These are phyloP conservation scores for Cebus imitator DNA, from an alignment of 2,113 vertebrate genomes.

Conservation along the genomic window DNA sequence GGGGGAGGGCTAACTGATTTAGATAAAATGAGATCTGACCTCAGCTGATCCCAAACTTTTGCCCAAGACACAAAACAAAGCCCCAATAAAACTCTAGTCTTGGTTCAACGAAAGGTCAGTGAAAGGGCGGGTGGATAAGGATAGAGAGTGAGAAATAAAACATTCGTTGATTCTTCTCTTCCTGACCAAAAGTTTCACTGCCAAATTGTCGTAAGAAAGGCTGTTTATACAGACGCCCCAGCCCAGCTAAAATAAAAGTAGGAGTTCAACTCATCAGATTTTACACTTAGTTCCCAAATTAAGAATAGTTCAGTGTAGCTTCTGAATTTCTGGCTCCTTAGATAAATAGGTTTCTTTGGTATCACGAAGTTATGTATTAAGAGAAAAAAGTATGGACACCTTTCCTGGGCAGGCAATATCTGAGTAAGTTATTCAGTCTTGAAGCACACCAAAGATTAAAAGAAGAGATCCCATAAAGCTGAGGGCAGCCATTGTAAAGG, in stretches of 20 bases:
- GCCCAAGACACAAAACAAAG: slow-evolving; percentile 69
- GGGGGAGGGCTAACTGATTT: slow-evolving; percentile 32
- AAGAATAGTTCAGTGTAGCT: neutral
- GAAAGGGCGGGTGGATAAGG: neutral
- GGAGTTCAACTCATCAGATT: neutral
- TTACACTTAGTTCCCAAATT: neutral
- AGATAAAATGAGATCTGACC: slow-evolving; percentile 68
- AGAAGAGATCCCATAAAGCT: neutral
- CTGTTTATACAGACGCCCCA: neutral
- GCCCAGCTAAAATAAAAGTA: neutral
- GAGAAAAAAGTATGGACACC: neutral
- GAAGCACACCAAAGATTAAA: neutral
- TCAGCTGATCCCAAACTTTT: slow-evolving; percentile 61
- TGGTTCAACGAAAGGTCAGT: slow-evolving; percentile 67
- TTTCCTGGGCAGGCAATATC: neutral
- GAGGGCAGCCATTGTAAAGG: neutral
- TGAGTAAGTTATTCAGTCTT: neutral
- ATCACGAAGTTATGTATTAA: neutral
- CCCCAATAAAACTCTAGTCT: slow-evolving; percentile 37
- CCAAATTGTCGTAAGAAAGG: slow-evolving; percentile 34
- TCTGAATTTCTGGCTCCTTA: neutral
- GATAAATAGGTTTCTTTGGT: neutral
- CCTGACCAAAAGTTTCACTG: neutral
- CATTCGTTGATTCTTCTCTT: neutral
- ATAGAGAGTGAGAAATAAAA: slow-evolving; percentile 32